Evolutionary conservation across 2,888 invertebrate species (phyloP).

Genomic region (Mamestra brassicae): DNA sequence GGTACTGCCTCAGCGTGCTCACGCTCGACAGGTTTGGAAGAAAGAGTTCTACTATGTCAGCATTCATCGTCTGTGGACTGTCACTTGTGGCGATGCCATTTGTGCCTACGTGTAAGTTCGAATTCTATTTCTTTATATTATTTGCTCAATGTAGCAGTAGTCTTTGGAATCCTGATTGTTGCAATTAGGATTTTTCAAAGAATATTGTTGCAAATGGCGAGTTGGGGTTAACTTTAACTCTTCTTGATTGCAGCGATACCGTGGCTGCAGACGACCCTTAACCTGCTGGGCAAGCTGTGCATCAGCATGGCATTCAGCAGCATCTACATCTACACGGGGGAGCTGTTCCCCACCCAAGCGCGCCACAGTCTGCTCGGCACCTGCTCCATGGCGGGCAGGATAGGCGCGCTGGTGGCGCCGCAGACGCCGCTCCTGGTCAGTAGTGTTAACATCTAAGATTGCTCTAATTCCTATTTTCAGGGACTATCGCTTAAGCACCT

Average conservation of each 20-base stretch:
- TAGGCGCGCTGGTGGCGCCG: conserved; percentile 92
- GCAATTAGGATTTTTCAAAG: background rate
- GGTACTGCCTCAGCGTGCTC: conserved; percentile 90
- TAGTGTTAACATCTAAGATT: conserved; percentile 26
- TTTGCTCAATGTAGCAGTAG: background rate
- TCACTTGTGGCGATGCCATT: conserved; percentile 91
- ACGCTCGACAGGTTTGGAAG: conserved; percentile 91
- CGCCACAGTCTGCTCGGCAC: conserved; percentile 92
- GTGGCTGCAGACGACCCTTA: conserved; percentile 88
- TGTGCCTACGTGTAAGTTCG: conserved; percentile 87
- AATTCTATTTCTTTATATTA: background rate
- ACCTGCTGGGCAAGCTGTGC: conserved; percentile 86
- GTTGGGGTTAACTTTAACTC: background rate
- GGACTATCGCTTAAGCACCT: no score
- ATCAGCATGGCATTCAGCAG: conserved; percentile 88
- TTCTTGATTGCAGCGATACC: conserved; percentile 74
- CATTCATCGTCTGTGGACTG: conserved; percentile 91
- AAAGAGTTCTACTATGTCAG: conserved; percentile 90
- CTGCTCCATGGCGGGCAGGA: conserved; percentile 92
- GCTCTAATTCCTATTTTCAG: background rate
- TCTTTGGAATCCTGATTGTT: no score
- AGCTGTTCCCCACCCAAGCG: conserved; percentile 92
- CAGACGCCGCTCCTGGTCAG: conserved; percentile 92
- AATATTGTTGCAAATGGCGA: no score
- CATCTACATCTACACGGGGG: conserved; percentile 91